Evolutionary conservation across 2,797 vertebrate genomes (phyloP).

Genomic region (Stomatorhinus walkeri): DNA sequence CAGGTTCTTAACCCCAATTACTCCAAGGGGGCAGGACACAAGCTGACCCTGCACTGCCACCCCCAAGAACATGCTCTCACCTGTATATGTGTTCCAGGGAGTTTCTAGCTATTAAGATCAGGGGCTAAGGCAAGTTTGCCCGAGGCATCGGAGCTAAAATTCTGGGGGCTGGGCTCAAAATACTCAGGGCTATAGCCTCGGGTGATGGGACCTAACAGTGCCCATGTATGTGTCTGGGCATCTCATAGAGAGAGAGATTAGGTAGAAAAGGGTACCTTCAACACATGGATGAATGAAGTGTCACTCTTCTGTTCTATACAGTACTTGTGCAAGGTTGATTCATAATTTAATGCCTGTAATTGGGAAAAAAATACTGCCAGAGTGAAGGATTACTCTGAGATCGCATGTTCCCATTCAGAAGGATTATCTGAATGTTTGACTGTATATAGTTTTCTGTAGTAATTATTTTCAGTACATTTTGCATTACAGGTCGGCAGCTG

Average conservation of each 20-base stretch:
- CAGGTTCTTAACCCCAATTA: neutral
- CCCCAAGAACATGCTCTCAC: neutral
- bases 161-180: neutral
- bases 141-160: neutral
- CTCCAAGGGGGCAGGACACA: neutral
- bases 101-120: neutral
- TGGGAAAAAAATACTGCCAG: neutral
- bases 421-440: neutral
- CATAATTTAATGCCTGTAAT: neutral
- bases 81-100: neutral
- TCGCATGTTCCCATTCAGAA: neutral
- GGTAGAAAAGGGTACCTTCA: neutral
- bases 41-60: neutral
- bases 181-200: neutral
- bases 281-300: neutral
- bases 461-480: neutral
- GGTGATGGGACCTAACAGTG: neutral
- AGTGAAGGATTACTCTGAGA: neutral
- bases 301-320: neutral
- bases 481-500: neutral
- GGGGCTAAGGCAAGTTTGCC: neutral
- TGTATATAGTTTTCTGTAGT: neutral
- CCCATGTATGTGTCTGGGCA: neutral
- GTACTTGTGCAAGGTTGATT: neutral
- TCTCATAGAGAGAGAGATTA: neutral